phyloP scores from a whole-genome alignment of 2,797 vertebrate species.

The Cynopterus sphinx region DNA sequence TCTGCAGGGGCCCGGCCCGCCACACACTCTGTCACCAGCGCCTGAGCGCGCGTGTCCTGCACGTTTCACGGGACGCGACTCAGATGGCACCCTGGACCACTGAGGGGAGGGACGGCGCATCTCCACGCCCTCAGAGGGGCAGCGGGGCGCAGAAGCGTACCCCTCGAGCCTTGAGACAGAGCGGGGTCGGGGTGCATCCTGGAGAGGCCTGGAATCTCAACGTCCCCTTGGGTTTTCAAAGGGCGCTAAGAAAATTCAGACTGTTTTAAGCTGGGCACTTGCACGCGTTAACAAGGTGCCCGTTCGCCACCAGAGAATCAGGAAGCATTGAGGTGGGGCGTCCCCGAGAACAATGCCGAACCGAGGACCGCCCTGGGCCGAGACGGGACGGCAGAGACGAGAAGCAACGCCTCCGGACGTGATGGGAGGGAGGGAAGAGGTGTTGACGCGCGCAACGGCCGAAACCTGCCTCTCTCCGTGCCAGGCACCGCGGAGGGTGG shows the following conservation, averaged over 20 bases:
- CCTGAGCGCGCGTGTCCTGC: neutral
- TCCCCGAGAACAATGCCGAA: neutral
- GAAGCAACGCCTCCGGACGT: neutral
- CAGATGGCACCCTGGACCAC: neutral
- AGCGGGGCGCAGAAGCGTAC: accelerated
- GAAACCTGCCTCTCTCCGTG: neutral
- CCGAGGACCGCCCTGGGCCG: accelerated
- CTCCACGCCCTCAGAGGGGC: neutral
- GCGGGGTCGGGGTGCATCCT: neutral
- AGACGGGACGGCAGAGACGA: accelerated
- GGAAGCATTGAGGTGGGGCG: accelerated
- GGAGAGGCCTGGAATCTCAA: neutral
- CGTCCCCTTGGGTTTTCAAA: neutral
- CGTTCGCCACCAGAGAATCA: too few species aligned
- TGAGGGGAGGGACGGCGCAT: neutral
- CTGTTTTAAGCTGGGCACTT: too few species aligned
- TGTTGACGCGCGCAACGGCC: accelerated
- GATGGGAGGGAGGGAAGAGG: accelerated
- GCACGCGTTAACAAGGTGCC: accelerated
- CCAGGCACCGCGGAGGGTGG: neutral
- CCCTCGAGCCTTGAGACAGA: neutral
- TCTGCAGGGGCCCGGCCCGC: neutral
- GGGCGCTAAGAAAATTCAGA: neutral
- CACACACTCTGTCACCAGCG: neutral
- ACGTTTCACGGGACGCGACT: accelerated